Conservation (phyloP, 2,797 vertebrate genomes). For the Lithobates sylvaticus region DNA sequence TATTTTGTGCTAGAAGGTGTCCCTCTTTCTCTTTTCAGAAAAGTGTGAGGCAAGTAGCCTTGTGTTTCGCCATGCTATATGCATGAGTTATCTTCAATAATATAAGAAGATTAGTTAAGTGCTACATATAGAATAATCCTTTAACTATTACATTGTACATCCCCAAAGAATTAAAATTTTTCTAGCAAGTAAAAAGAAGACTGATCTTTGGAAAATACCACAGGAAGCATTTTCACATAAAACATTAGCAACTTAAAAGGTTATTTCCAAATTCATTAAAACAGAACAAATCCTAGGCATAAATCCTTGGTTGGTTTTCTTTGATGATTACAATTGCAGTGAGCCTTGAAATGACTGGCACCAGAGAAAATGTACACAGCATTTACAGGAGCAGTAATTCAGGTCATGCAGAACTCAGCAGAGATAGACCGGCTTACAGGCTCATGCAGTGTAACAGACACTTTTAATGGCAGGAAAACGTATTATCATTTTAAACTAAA, state of each 20-base stretch:
- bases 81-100: background rate
- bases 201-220: background rate
- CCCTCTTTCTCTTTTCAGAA: too few relatives aligned
- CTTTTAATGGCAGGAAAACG: background rate
- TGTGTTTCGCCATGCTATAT: background rate
- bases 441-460: background rate
- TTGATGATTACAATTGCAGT: conserved; percentile 18
- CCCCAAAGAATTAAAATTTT: background rate
- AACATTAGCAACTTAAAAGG: conserved; percentile 9
- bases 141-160: background rate
- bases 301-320: conserved; percentile 16
- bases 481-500: background rate
- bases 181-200: background rate
- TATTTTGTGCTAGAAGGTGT: too few relatives aligned
- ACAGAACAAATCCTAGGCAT: conserved; percentile 28
- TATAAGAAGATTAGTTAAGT: background rate
- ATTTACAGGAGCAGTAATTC: conserved; percentile 23
- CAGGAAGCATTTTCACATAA: background rate
- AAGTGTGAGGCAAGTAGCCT: too few relatives aligned
- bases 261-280: conserved; percentile 25
- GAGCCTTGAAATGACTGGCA: conserved; percentile 15
- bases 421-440: conserved; percentile 1
- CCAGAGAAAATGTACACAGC: background rate
- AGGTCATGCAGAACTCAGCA: background rate
- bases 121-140: background rate